Percentiles rank a stretch among this genome's conserved stretches.
phyloP scores from a whole-genome alignment of 2,797 vertebrate species.

The Syndactyla subalaris region DNA sequence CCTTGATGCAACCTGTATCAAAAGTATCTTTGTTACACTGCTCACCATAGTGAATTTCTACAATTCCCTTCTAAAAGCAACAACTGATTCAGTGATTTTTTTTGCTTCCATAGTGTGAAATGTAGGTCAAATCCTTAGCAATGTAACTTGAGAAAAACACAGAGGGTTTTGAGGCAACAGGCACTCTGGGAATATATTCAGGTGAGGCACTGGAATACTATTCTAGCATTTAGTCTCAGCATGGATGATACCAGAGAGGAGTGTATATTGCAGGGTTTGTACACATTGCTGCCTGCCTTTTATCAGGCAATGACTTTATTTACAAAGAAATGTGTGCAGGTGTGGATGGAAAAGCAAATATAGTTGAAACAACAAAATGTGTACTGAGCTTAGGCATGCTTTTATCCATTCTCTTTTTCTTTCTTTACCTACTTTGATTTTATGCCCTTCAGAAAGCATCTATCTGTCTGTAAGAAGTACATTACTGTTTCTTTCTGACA shows the following conservation, averaged over 20 bases:
- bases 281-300: neutral
- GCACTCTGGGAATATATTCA: neutral
- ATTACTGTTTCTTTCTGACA: neutral
- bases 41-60: neutral
- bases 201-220: neutral
- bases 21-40: neutral
- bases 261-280: neutral
- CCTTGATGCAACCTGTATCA: neutral
- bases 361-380: neutral
- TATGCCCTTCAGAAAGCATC: neutral
- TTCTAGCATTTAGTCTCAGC: neutral
- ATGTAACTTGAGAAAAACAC: neutral
- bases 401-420: neutral
- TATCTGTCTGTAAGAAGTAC: neutral
- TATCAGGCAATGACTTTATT: neutral
- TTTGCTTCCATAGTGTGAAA: neutral
- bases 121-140: neutral
- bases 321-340: neutral
- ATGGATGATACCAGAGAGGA: neutral
- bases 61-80: neutral
- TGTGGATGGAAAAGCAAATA: slow-evolving; percentile 12
- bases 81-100: neutral
- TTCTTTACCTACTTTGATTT: slow-evolving; percentile 24
- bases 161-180: neutral
- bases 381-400: neutral